A percentile compares a stretch with the other conserved stretches of the same genome.
These are phyloP conservation scores for Hydraecia micacea DNA, from an alignment of 2,888 invertebrate genomes.

Conservation along the genomic window DNA sequence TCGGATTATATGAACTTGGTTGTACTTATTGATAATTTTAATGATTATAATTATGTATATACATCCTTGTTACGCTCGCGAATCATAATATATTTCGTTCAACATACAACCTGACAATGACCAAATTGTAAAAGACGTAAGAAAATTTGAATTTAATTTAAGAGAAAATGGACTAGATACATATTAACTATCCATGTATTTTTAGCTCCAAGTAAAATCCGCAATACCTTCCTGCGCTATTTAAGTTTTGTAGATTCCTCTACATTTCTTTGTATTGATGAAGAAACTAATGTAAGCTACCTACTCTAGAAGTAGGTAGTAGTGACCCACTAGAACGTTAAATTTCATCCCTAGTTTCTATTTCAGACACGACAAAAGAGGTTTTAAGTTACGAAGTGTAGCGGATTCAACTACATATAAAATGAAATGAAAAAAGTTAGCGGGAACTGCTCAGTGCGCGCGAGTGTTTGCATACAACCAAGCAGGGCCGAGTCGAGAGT, in stretches of 20 bases:
- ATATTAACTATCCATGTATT: background rate
- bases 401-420: constrained; percentile 66
- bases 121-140: no score
- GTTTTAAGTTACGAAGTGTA: constrained; percentile 49
- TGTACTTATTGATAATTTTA: no score
- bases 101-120: no score
- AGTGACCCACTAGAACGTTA: constrained; percentile 3
- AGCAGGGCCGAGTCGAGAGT: constrained; percentile 70
- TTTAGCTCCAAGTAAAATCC: background rate
- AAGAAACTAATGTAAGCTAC: background rate
- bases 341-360: constrained; percentile 35
- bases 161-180: no score
- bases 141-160: no score
- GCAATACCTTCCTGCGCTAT: background rate
- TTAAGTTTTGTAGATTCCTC: background rate
- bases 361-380: constrained; percentile 42
- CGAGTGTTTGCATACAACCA: constrained; percentile 76
- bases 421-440: constrained; percentile 82
- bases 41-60: no score
- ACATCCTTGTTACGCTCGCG: no score
- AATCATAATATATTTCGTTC: no score
- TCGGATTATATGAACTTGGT: no score
- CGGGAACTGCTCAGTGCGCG: constrained; percentile 61
- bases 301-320: background rate
- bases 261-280: background rate